phyloP scores from a whole-genome alignment of 2,888 invertebrate genomes.

The Ectemnius continuus region DNA sequence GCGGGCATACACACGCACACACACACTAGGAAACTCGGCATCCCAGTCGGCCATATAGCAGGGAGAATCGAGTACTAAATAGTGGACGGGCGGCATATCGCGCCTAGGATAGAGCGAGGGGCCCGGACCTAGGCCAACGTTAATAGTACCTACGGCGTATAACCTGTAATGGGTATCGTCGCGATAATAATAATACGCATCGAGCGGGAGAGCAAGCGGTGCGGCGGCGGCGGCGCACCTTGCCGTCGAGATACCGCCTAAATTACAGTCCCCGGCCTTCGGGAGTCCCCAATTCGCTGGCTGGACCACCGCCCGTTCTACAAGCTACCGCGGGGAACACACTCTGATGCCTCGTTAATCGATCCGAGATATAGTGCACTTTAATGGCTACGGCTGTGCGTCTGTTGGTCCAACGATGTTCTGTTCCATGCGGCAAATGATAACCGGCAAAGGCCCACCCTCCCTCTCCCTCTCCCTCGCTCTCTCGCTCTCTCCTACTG shows the following conservation, averaged over 20 bases:
- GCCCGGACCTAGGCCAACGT: slow-evolving; percentile 44
- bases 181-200: slow-evolving; percentile 44
- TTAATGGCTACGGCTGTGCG: too few species aligned
- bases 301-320: too few species aligned
- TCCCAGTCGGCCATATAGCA: slow-evolving; percentile 22
- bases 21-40: slow-evolving; percentile 16
- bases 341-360: too few species aligned
- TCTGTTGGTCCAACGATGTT: too few species aligned
- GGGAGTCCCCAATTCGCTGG: too few species aligned
- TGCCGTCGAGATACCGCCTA: not conserved
- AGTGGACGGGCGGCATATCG: slow-evolving; percentile 49
- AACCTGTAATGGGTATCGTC: slow-evolving; percentile 36
- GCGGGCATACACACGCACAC: slow-evolving; percentile 6
- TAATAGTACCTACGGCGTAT: slow-evolving; percentile 16
- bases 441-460: too few species aligned
- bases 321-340: too few species aligned
- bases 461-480: too few species aligned
- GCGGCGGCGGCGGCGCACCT: too few species aligned
- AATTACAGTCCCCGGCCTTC: slow-evolving; percentile 1
- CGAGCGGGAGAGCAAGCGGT: slow-evolving; percentile 20
- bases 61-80: slow-evolving; percentile 64
- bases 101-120: slow-evolving; percentile 24
- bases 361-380: too few species aligned
- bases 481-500: too few species aligned
- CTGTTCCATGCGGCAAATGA: too few species aligned